Base-by-base conservation (phyloP, 2,797 vertebrate species). In the Eleutherodactylus coqui region DNA sequence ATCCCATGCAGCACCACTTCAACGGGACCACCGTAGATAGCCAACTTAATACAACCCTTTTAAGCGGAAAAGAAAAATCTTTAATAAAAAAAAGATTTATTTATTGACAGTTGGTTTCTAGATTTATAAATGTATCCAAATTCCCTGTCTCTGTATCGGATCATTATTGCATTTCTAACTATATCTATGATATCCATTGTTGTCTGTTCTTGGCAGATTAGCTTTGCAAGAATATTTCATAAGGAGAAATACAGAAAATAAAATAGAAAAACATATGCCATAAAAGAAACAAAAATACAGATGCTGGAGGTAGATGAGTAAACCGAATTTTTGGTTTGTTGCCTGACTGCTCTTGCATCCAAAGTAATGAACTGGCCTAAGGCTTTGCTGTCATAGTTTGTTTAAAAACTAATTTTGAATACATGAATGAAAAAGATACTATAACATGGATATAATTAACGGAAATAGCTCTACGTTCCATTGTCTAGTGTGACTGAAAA, bases 361-460 rank as follows among this genome's bases (percentile, higher is more conserved):
- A 79, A 73, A 62, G 60, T 72, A 16, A 51, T 73, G 21, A 55
- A 79, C 9, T 83, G 32, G 75, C 81, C 81, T 36, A 34, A 83
- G 75, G 75, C 86, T 62, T 87, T 79, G 21, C 75, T 83, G 38
- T 55, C 34, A 75, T 43, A 41, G 38, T 73, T 43, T 47, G 13
- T 32, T 70, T 82, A 77, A 60, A 70, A 83, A 73, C 49, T 45
- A 21, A 29, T 60, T 41, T 72, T 79, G 51, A 78, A 58, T 55
- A 36, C 76, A 78, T 87, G 36, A 70, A 47, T 47, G n/a, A 43
- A 83, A 67, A 49, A 27, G 21, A 86, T 77, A 36, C 14, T 53
- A 29, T 45, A 32, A 86, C 72, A 80, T 27, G 55, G 47, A 83
- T 78, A 45, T 60, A 72, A 83, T 87, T 62, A 70, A 73, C 78